Evolutionary conservation across 2,888 invertebrate genomes (phyloP).

Genomic region (Biston betularia): DNA sequence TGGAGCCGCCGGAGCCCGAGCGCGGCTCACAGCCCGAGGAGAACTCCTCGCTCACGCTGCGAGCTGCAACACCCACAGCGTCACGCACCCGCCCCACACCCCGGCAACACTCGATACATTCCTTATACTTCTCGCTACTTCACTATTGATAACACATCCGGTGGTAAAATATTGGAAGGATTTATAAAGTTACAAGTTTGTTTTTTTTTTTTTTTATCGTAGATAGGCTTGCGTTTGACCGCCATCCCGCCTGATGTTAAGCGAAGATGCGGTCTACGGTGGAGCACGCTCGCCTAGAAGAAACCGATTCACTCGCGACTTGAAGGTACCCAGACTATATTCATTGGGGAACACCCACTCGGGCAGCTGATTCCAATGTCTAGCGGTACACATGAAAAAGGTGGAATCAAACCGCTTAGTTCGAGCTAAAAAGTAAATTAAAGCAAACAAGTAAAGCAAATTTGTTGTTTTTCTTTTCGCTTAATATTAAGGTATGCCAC

Average conservation of each 20-base stretch:
- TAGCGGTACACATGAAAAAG: too few species aligned
- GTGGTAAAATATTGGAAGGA: slow-evolving; percentile 22
- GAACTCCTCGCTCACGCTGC: slow-evolving; percentile 99
- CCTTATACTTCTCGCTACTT: slow-evolving; percentile 12
- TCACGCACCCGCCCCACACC: slow-evolving; percentile 67
- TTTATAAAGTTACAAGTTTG: neutral
- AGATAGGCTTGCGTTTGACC: too few species aligned
- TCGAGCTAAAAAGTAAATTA: too few species aligned
- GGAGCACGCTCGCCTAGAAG: too few species aligned
- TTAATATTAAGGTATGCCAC: neutral
- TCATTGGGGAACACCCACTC: too few species aligned
- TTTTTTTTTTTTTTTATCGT: neutral
- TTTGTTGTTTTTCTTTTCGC: neutral
- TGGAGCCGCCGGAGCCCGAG: slow-evolving; percentile 90
- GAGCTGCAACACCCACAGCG: slow-evolving; percentile 88
- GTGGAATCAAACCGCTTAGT: too few species aligned
- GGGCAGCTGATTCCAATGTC: too few species aligned
- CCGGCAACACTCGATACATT: slow-evolving; percentile 39
- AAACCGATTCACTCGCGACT: too few species aligned
- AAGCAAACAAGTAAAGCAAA: too few species aligned
- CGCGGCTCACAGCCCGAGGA: slow-evolving; percentile 98
- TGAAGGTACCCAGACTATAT: too few species aligned
- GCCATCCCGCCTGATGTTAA: too few species aligned
- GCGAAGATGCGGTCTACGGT: too few species aligned
- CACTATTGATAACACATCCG: neutral